These are phyloP conservation scores for Ricordea florida DNA, from an alignment of 92 coral and sea anemone genomes.

Conservation along the genomic window DNA sequence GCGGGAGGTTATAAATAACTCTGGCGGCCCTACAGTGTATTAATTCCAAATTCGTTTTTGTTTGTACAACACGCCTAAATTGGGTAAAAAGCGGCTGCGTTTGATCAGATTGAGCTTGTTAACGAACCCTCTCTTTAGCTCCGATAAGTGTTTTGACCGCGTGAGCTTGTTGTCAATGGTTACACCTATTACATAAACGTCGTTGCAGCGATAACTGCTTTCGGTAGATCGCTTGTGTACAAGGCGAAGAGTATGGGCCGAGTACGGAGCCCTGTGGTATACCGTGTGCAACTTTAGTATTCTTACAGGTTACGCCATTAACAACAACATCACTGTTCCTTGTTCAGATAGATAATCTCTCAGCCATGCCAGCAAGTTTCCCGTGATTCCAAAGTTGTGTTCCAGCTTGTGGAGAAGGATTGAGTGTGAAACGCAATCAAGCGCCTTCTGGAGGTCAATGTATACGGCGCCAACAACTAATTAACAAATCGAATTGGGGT, in stretches of 20 bases:
- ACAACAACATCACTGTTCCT: too few relatives aligned
- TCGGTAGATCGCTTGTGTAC: conserved; percentile 30
- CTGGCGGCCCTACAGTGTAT: neutral
- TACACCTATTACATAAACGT: conserved; percentile 3
- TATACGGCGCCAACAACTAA: conserved; percentile 23
- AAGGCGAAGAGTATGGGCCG: conserved; percentile 38
- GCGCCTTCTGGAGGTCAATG: conserved; percentile 30
- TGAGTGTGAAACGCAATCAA: conserved; percentile 25
- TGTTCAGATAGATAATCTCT: conserved; percentile 22
- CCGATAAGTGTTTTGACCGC: neutral
- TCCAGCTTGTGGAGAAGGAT: conserved; percentile 36
- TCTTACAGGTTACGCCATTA: conserved; percentile 1
- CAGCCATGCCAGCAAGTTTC: conserved; percentile 43
- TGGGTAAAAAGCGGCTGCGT: conserved; percentile 14
- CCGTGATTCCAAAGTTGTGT: conserved; percentile 30
- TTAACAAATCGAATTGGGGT: too few relatives aligned
- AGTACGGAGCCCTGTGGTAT: conserved; percentile 19
- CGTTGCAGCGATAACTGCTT: neutral
- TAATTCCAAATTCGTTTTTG: too few relatives aligned
- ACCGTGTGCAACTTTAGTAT: conserved; percentile 9
- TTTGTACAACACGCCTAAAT: too few relatives aligned
- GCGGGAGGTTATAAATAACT: neutral
- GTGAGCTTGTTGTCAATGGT: conserved; percentile 8
- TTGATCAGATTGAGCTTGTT: conserved; percentile 23
- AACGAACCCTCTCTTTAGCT: conserved; percentile 7